Base-by-base conservation (phyloP, 2,797 vertebrate genomes). In the Podargus strigoides region DNA sequence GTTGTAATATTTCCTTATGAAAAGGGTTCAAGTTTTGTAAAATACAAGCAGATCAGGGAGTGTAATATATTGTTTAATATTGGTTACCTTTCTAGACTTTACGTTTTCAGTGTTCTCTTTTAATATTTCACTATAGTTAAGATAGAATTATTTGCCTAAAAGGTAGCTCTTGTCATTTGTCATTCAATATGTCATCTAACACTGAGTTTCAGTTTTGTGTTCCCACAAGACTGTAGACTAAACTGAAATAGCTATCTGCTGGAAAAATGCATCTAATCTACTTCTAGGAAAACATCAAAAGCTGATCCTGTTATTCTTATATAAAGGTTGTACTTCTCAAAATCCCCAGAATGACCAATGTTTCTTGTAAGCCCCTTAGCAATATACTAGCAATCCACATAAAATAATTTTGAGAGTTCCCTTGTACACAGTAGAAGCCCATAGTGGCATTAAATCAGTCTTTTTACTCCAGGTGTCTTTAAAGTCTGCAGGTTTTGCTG, bases 371-470 rank as follows among this genome's bases (percentile, higher is more conserved):
- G 44, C n/a, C 44, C 72, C 81, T 90, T 86, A 87, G 56, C 46
- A 91, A 77, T 74, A 85, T 27, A 53, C 7, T 36, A 73, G 14
- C 42, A 85, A 83, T 69, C 44, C 73, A 87, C 46, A 86, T 85
- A 87, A 97, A 97, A 94, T 78, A 90, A 90, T 96, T 96, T 90
- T 94, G 87, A 94, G 94, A 95, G 77, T 95, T 95, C 47, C 84
- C 63, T 90, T 78, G 42, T 67, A 93, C 62, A 39, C 12, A 68
- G 39, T 69, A 93, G 67, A 86, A 84, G 34, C 28, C 83, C 79
- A 85, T 41, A 81, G 60, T 14, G n/a, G 19, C 88, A 88, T 92
- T 95, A 96, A 96, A 95, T 91, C 62, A 85, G 34, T 62, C 53
- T 90, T 66, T 87, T 89, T 95, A 87, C 69, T 95, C 59, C 73